Base-by-base conservation (phyloP, 1,140 invertebrate genomes). In the Mactra quadrangularis region DNA sequence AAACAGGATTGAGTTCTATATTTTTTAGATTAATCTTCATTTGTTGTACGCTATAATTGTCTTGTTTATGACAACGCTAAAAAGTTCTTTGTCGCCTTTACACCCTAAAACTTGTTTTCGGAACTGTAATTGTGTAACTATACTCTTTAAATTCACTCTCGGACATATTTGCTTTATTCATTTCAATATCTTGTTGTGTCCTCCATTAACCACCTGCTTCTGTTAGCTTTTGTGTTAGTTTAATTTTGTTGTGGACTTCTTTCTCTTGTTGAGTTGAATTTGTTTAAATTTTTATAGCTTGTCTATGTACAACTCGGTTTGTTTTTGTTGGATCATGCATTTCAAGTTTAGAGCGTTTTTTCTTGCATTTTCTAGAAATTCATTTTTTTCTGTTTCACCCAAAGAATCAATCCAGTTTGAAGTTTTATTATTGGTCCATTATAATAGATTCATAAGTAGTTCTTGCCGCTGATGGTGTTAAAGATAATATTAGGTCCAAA, bases 401-500 rank as follows among this genome's bases (percentile, higher is more conserved):
- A 38, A 13, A 11, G 29, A 17, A 9, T 13, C 33, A 6, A 64
- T 13, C 60, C 60, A 64, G 7, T 35, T 9, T 6, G 31, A 29
- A 35, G 60, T 64, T 27, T 64, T 35, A 25, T 64, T 64, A 38
- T 64, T 35, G 9, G 60, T 29, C 60, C 60, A 64, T 64, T n/a
- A 64, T 25, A 64, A 35, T 38, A 3, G 33, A 35, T 27, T 64
- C 60, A 45, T 64, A 64, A 15, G 60, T 38, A 13, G 60, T 38
- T 19, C 29, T 64, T 7, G n/a, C 2, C 17, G 60, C 60, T 4
- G 31, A 38, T 3, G 60, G 60, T 31, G 33, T 64, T 9, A n/a
- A 15, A 9, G 29, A 3, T 19, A 64, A 4, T n/a, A 64, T 2
- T 1, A 38, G 6, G 19, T 64, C 31, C 17, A 38, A 38, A 1